These are phyloP conservation scores for Brachypalpus laphriformis DNA, from an alignment of 2,888 invertebrate species.

Conservation along the genomic window DNA sequence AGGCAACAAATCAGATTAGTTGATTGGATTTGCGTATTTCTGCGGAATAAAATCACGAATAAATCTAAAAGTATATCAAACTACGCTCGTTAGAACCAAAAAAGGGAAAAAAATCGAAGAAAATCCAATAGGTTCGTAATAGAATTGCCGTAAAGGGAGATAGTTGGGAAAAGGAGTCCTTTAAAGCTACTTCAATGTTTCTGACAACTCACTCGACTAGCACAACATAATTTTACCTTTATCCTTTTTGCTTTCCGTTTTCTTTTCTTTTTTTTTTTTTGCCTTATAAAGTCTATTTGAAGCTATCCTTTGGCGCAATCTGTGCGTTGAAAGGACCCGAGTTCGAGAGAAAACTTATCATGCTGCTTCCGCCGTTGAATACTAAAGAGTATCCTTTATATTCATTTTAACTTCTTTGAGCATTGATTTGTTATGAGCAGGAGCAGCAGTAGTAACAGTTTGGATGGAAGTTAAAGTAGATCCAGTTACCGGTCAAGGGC, in stretches of 20 bases:
- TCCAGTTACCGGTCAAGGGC: slow-evolving; percentile 6
- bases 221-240: slow-evolving; percentile 25
- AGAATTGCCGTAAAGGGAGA: not conserved
- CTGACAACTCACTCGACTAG: slow-evolving; percentile 15
- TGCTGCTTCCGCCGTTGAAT: slow-evolving; percentile 21
- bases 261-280: not conserved
- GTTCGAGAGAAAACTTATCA: slow-evolving; percentile 1
- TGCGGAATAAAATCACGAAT: slow-evolving; percentile 34
- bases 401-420: slow-evolving; percentile 30
- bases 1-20: slow-evolving; percentile 46
- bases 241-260: not conserved
- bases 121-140: slow-evolving; percentile 28
- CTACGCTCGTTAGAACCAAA: slow-evolving; percentile 4
- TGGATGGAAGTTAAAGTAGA: slow-evolving; percentile 1
- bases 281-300: not conserved
- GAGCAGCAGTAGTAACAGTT: not conserved
- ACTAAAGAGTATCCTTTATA: slow-evolving; percentile 14
- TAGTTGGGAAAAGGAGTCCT: not conserved
- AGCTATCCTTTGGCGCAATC: slow-evolving; percentile 14
- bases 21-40: slow-evolving; percentile 49
- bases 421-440: not conserved
- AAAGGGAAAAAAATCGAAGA: not conserved
- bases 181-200: not conserved
- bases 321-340: slow-evolving; percentile 2
- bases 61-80: slow-evolving; percentile 25